Base-by-base conservation (phyloP, 2,888 invertebrate genomes). In the Erebia epiphron region DNA sequence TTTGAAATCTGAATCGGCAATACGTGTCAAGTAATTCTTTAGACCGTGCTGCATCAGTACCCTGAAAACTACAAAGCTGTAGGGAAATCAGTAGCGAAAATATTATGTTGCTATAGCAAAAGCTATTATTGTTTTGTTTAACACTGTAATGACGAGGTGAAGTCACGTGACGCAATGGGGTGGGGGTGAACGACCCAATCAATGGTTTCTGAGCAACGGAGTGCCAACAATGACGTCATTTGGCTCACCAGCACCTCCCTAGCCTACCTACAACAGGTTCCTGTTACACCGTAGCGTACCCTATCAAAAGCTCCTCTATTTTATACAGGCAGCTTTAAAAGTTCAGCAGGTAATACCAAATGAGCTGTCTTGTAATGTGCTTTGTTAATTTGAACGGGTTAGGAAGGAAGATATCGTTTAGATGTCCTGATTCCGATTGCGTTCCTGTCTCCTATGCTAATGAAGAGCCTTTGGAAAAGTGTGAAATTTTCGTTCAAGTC, bases 201-300 rank as follows among this genome's bases (percentile, higher is more conserved):
- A 79, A 82, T 81, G 77, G 81, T 75, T 78, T 77, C 83, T 76
- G 70, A 74, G 83, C 79, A 78, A 83, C 83, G 68, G 77, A 70
- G 76, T 74, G 73, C 76, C 79, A 82, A 83, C 83, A 82, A 79
- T 80, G 79, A 79, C 79, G 79, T 79, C 78, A 79, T 65, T 67
- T 52, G 60, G 60, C 21, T 60, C 60, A 50, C 60, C n/a, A 56
- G 57, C 43, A 63, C 66, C 43, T 49, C 58, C 66, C 43, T 65
- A 67, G 46, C 65, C 21, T 58, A 70, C 58, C 46, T 16, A 54
- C 50, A 21, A 69, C 50, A 21, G 68, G 58, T 49, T 35, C 18
- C 35, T 62, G 10, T 74, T 43, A 77, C 73, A 75, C 74, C 74
- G 72, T 62, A 14, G n/a, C 46, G 72, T 69, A 72, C 5, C 57